Conservation (phyloP, 2,797 vertebrate genomes). For the Danio kyathit region DNA sequence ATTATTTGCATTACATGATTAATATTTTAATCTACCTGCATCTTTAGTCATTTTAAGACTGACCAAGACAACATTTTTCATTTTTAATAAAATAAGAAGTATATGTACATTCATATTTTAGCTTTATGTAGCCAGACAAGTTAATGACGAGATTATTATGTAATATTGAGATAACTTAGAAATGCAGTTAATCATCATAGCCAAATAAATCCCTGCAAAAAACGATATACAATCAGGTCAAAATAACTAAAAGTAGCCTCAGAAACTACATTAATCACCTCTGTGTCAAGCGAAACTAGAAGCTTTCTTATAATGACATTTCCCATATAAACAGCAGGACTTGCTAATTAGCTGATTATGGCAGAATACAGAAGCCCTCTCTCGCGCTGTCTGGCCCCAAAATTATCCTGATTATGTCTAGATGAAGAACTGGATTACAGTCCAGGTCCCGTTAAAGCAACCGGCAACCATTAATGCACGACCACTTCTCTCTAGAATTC, state of each 20-base stretch:
- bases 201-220: background rate
- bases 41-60: no score
- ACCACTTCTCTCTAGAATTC: background rate
- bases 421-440: slow-evolving; percentile 34
- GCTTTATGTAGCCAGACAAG: background rate
- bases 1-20: no score
- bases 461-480: slow-evolving; percentile 14
- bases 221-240: background rate
- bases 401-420: slow-evolving; percentile 1
- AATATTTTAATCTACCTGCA: no score
- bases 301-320: background rate
- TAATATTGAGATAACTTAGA: background rate
- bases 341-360: background rate
- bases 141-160: background rate
- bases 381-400: slow-evolving; percentile 22
- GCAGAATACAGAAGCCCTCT: no score
- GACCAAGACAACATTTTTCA: no score
- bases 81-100: no score
- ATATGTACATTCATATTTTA: no score
- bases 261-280: no score
- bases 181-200: background rate
- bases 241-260: background rate
- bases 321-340: background rate
- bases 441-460: slow-evolving; percentile 10
- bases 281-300: no score